Evolutionary conservation across 1,140 invertebrate genomes (phyloP), one percentile per base, ranked within the genome.

Genomic region (Philotrypesis tridentata): DNA sequence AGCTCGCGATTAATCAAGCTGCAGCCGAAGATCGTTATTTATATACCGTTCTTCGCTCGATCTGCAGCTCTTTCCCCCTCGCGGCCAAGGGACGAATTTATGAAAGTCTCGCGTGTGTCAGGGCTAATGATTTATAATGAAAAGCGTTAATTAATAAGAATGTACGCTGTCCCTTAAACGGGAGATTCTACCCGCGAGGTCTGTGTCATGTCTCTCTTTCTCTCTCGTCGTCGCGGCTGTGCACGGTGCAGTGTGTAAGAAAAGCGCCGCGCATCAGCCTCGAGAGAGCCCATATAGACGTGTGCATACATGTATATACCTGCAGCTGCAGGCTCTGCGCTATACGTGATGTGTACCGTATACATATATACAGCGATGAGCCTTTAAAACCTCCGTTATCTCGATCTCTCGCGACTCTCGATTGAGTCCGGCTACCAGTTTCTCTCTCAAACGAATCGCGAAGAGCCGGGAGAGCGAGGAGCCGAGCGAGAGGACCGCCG

Each of bases 301-400:
- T 77, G n/a, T n/a, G n/a, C n/a, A n/a, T n/a, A n/a, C n/a, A n/a
- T n/a, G n/a, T n/a, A n/a, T n/a, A 33, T 63, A 65, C 14, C 5
- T 43, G 40, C 40, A 37, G 33, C 33, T 37, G 3, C 17, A 29
- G n/a, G 8, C 4, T 23, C 1, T 17, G 9, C 65, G 31, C 12
- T 29, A 31, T 31, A 67, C 25, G 5, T 27, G 14, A 37, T 9
- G 9, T 9, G 33, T 9, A 37, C 33, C 33, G 33, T 37, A 37
- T 37, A 9, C 33, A 37, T 9, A 37, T 37, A 37, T 37, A 37
- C 3, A 11, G 2, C 63, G 75, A 77, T 68, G 75, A 68, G 75
- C 63, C 75, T 77, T 77, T 77, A 77, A 77, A 55, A 68, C 75
- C 37, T 25, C 75, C 75, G 63, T 68, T 77, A 77, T 68, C 63